Percentiles rank a stretch among this genome's conserved stretches.
Evolutionary conservation across 2,113 vertebrate genomes (phyloP).

Genomic region (Alethe diademata): DNA sequence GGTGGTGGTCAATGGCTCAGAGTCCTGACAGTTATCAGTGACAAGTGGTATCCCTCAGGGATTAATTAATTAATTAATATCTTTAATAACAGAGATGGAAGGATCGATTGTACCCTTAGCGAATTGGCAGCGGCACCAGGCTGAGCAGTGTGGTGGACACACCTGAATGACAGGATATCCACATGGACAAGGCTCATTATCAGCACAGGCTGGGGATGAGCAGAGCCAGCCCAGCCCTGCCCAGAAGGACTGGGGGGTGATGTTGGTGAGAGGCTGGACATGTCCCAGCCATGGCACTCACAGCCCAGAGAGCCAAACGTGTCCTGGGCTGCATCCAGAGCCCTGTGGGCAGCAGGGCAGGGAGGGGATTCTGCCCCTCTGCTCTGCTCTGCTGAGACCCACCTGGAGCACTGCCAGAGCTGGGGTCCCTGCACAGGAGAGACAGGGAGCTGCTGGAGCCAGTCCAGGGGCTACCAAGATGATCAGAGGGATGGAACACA

Average conservation of each 20-base stretch:
- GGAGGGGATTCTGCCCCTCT: background rate
- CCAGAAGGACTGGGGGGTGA: background rate
- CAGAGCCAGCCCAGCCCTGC: background rate
- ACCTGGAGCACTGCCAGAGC: background rate
- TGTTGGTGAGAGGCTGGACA: background rate
- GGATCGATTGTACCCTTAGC: fast-evolving
- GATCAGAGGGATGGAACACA: background rate
- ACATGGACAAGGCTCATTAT: background rate
- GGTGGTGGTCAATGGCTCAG: background rate
- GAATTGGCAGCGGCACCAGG: background rate
- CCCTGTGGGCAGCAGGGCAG: no score
- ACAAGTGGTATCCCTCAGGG: no score
- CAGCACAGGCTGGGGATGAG: background rate
- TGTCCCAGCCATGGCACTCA: background rate
- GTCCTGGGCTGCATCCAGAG: no score
- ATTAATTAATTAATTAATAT: no score
- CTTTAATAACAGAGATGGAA: background rate
- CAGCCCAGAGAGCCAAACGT: background rate
- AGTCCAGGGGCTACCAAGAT: background rate
- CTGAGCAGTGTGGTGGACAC: background rate
- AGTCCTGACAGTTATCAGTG: background rate
- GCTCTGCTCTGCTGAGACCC: background rate
- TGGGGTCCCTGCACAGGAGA: background rate
- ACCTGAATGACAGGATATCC: background rate
- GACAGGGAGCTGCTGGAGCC: fast-evolving